These are phyloP conservation scores for Myotis findleyi DNA, from an alignment of 2,797 vertebrate genomes.

Conservation along the genomic window DNA sequence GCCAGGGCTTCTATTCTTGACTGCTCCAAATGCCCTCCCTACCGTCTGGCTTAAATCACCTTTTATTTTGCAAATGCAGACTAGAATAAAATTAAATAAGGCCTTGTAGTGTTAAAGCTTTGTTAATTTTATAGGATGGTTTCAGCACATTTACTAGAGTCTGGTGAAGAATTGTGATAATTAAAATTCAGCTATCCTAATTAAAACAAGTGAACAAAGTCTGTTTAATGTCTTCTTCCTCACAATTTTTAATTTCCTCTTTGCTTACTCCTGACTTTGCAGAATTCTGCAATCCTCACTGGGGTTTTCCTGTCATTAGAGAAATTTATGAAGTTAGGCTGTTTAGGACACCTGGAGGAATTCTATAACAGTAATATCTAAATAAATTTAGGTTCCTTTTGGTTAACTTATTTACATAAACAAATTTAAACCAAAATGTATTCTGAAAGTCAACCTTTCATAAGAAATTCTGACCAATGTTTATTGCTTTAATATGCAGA, in stretches of 20 bases:
- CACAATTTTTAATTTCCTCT: slow-evolving; percentile 73
- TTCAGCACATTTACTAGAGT: slow-evolving; percentile 69
- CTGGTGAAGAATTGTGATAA: slow-evolving; percentile 76
- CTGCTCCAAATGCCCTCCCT: neutral
- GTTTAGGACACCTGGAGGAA: slow-evolving; percentile 1
- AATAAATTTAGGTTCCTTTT: slow-evolving; percentile 28
- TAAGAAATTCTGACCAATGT: neutral
- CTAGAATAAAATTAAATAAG: slow-evolving; percentile 63
- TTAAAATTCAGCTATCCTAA: slow-evolving; percentile 79
- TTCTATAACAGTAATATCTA: neutral
- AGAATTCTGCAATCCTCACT: slow-evolving; percentile 65
- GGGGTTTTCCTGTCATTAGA: slow-evolving; percentile 52
- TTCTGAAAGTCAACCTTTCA: neutral
- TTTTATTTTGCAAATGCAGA: slow-evolving; percentile 48
- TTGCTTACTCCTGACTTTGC: slow-evolving; percentile 68
- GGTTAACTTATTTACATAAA: neutral
- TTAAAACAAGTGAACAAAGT: slow-evolving; percentile 75
- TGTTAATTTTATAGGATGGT: slow-evolving; percentile 74
- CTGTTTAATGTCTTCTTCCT: slow-evolving; percentile 65
- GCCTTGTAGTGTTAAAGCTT: slow-evolving; percentile 63
- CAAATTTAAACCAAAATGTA: slow-evolving; percentile 27
- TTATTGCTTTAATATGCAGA: slow-evolving; percentile 39
- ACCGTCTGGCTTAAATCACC: slow-evolving; percentile 19
- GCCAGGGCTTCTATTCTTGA: neutral
- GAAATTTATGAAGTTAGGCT: slow-evolving; percentile 53